Conservation (phyloP, 2,888 invertebrate species). For the Nezara viridula region DNA sequence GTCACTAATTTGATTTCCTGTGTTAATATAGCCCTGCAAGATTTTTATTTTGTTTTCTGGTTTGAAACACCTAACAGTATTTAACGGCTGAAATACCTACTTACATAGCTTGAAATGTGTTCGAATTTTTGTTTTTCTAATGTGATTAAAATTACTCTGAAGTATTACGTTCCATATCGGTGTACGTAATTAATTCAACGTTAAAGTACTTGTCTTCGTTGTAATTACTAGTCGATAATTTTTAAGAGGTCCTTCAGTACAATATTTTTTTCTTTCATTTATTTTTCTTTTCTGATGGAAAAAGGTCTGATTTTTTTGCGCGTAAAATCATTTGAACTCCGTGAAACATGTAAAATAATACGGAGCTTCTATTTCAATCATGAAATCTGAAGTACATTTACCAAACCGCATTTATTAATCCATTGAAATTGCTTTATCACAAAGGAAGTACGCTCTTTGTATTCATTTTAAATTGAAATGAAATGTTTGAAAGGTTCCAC, state of each 20-base stretch:
- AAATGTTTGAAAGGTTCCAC: background rate
- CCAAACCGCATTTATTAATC: slow-evolving; percentile 12
- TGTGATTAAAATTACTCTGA: no score
- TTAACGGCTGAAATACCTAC: background rate
- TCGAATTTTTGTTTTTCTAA: background rate
- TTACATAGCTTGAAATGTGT: no score
- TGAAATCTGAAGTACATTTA: background rate
- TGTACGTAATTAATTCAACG: no score
- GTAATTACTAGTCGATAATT: no score
- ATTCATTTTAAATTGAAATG: slow-evolving; percentile 10
- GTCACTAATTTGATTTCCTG: background rate
- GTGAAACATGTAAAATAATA: background rate
- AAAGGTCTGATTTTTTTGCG: background rate
- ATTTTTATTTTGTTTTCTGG: background rate
- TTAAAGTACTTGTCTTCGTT: no score
- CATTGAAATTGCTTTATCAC: slow-evolving; percentile 1
- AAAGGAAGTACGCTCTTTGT: background rate
- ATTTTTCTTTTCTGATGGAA: background rate
- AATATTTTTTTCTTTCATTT: background rate
- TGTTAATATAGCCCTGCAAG: background rate
- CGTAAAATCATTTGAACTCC: background rate
- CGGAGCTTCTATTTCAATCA: background rate
- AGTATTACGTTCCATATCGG: no score
- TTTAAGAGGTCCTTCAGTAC: background rate
- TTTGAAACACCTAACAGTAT: background rate